Evolutionary conservation across 2,888 invertebrate genomes (phyloP), one percentile per base, ranked within the genome.

Genomic region (Siphlonurus alternatus): DNA sequence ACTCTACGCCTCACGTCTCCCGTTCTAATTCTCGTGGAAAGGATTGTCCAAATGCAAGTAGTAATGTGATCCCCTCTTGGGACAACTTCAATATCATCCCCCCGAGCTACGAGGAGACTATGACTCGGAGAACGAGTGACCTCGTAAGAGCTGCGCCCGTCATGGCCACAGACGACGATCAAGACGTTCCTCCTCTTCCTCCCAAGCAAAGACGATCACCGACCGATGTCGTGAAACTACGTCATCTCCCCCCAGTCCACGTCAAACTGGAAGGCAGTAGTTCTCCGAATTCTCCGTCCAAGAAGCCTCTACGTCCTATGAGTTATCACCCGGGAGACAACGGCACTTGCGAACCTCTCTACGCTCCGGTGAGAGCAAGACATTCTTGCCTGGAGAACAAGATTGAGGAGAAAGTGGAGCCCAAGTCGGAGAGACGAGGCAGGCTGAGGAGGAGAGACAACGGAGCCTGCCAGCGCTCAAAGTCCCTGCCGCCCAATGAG

Each of bases 241-340:
- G 82, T 73, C 83, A 84, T 70, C 77, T 83, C 68, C 84, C 83
- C 64, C 83, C 84, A 1, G 84, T 84, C 24, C 84, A 84, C 70
- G 81, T 83, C 69, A 82, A 78, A 19, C 65, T 66, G 56, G 66
- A 23, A n/a, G 66, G 66, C 23, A 63, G 64, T 1, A 63, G 66
- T 65, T 64, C 1, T 65, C 65, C 25, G 65, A 63, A 7, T 66
- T 65, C 56, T 64, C 66, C 62, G 64, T 64, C 23, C 53, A 63
- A 63, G n/a, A 63, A 63, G 23, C 10, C 38, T n/a, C 64, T 22
- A 65, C 66, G n/a, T 53, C 64, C 23, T 24, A 66, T 59, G 62
- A 53, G 24, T 22, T 23, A 23, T 5, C 25, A 53, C 19, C 1
- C 53, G 3, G 62, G 53, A 7, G 51, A 51, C 23, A 2, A 15